phyloP scores from a whole-genome alignment of 2,888 invertebrate species.

The Rhabditoides inermis region DNA sequence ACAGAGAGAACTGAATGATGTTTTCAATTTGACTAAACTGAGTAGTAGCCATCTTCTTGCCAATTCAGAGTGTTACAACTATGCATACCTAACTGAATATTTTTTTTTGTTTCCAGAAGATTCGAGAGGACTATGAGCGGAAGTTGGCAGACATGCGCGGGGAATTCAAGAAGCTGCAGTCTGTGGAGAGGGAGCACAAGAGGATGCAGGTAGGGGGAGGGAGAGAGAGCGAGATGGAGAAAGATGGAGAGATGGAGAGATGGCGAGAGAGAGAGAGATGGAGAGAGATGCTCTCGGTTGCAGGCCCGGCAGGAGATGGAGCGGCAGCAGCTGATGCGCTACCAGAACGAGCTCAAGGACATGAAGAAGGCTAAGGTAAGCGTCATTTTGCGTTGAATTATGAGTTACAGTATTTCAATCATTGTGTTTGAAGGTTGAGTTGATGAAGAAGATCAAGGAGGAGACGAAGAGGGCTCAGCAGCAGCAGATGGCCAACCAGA shows the following conservation, averaged over 20 bases:
- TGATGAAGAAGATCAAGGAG: slow-evolving; percentile 85
- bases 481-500: slow-evolving; percentile 59
- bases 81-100: no score
- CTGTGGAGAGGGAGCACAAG: slow-evolving; percentile 79
- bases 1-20: no score
- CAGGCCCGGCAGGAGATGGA: slow-evolving; percentile 23
- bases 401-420: not conserved
- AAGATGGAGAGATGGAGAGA: slow-evolving; percentile 73
- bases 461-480: slow-evolving; percentile 78
- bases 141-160: slow-evolving; percentile 74
- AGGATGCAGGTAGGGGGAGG: slow-evolving; percentile 61
- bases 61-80: no score
- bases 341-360: slow-evolving; percentile 56
- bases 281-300: slow-evolving; percentile 71
- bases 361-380: slow-evolving; percentile 78
- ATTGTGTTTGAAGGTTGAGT: slow-evolving; percentile 53
- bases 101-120: slow-evolving; percentile 6
- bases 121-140: slow-evolving; percentile 80
- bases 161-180: slow-evolving; percentile 74
- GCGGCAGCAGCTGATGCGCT: slow-evolving; percentile 19
- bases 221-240: slow-evolving; percentile 22
- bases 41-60: no score
- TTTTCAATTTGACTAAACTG: no score
- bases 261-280: slow-evolving; percentile 79
- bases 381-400: not conserved